Evolutionary conservation across 2,888 invertebrate genomes (phyloP), one percentile per base, ranked within the genome.

Genomic region (Dorcus parallelipipedus): DNA sequence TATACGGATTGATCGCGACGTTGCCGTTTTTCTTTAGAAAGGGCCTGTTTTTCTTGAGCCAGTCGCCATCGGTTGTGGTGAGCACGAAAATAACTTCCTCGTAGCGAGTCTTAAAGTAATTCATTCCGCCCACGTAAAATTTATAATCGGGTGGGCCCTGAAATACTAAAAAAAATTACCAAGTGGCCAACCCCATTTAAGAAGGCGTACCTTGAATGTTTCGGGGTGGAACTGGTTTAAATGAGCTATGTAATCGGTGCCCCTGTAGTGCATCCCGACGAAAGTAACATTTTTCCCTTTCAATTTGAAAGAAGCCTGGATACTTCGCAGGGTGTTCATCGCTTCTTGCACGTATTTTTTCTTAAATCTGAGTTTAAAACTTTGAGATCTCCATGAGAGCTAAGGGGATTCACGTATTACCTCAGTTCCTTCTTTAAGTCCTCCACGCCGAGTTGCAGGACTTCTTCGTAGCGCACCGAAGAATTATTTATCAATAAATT

Each of bases 101-200:
- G 42, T 62, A 64, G 23, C 49, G 58, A 6, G 20, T 26, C 26
- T 59, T 52, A 47, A 64, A 65, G 38, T 56, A 61, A 33, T 56
- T 41, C 62, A 65, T 65, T 5, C 64, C 65, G 26, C 59, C 49
- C 17, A 42, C 48, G 54, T 65, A 65, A 39, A 55, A 65, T 9
- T 49, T 55, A 20, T 55, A 57, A 20, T 55, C 48, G n/a, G 65
- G 52, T 8, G 57, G 54, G 8, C 55, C 57, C 60, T 65, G 10
- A 42, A 60, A 56, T 33, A 7, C 26, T 33, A 33, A 33, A 52
- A 38, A 5, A 1, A 17, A 55, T 7, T 33, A 33, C 26, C 8
- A 33, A 52, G 50, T 23, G n/a, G 43, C 2, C 20, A 20, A 20
- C 3, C 2, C 20, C 3, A 6, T 33, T 33, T 14, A 3, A 14